These are phyloP conservation scores for Cosmia trapezina DNA, from an alignment of 2,888 invertebrate species.

Conservation along the genomic window DNA sequence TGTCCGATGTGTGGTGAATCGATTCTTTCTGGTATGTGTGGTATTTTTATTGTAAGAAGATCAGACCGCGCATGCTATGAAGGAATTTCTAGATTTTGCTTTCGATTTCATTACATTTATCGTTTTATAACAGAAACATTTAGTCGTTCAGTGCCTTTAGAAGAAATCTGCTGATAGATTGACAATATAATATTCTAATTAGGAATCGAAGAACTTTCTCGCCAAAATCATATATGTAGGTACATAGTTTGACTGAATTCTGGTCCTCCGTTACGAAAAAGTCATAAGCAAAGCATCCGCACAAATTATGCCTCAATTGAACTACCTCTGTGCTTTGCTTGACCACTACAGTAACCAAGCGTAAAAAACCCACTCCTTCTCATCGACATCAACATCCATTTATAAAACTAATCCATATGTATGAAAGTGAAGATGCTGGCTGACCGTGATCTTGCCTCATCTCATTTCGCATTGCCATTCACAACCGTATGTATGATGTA, in stretches of 20 bases:
- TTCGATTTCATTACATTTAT: conserved; percentile 2
- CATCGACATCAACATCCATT: neutral
- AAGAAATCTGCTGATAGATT: neutral
- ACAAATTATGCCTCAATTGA: neutral
- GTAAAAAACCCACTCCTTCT: conserved; percentile 2
- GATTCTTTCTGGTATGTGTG: conserved; percentile 35
- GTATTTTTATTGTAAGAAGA: conserved; percentile 21
- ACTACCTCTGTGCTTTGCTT: neutral
- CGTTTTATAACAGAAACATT: no score
- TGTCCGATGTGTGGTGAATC: conserved; percentile 35
- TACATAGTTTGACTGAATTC: neutral
- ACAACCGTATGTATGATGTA: conserved; percentile 42
- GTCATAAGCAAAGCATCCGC: neutral
- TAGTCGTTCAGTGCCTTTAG: neutral
- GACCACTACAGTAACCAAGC: neutral
- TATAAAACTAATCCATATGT: conserved; percentile 32
- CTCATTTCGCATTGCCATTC: conserved; percentile 46
- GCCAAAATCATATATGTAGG: neutral
- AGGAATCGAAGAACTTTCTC: neutral
- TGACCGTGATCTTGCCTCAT: conserved; percentile 56
- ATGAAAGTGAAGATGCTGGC: conserved; percentile 30
- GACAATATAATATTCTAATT: neutral
- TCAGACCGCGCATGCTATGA: neutral
- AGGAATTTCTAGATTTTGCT: neutral
- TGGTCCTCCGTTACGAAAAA: neutral